Base-by-base conservation (phyloP, 2,888 invertebrate genomes). In the Lathronympha strigana region DNA sequence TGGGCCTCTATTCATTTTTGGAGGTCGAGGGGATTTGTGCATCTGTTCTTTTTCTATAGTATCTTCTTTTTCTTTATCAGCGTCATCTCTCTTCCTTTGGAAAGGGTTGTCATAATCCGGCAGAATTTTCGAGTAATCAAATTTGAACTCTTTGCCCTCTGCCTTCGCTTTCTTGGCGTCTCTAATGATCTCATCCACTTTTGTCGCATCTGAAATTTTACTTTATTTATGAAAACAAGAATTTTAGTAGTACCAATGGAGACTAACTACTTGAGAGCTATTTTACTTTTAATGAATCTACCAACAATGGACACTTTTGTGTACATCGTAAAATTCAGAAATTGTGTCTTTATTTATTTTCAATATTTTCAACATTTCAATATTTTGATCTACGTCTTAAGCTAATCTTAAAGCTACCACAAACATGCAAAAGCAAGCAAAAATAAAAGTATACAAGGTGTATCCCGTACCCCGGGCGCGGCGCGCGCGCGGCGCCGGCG, bases 31-130 rank as follows among this genome's bases (percentile, higher is more conserved):
- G 4, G 19, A 19, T n/a, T 63, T 62, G 28, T 70, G 54, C 53
- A 55, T 69, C 0, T 69, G 70, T 15, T 76, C 77, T 60, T 67
- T 76, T 33, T 73, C 61, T 15, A 13, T n/a, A 25, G 47, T 17
- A n/a, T 71, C 68, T 51, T 78, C 79, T 49, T 70, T 79, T 13
- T 69, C 58, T 2, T 69, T 71, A 13, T 77, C 75, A 0, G 50
- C 15, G 1, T 62, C 15, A 9, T 78, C 79, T 1, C 84, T 82
- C 67, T 87, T 90, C 15, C 86, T 80, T 80, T 90, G 90, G 68
- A 92, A 92, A 0, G 92, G 92, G 66, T 92, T 92, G 55, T 88
- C 89, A 60, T 92, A 92, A 49, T 84, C 84, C 0, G 92, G 92
- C 36, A 90, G 75, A 6, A 90, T 69, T 63, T 90, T 92, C 33